A percentile compares a stretch with the other conserved stretches of the same genome.
Evolutionary conservation across 2,888 invertebrate species (phyloP).

Genomic region (Phengaris arion): DNA sequence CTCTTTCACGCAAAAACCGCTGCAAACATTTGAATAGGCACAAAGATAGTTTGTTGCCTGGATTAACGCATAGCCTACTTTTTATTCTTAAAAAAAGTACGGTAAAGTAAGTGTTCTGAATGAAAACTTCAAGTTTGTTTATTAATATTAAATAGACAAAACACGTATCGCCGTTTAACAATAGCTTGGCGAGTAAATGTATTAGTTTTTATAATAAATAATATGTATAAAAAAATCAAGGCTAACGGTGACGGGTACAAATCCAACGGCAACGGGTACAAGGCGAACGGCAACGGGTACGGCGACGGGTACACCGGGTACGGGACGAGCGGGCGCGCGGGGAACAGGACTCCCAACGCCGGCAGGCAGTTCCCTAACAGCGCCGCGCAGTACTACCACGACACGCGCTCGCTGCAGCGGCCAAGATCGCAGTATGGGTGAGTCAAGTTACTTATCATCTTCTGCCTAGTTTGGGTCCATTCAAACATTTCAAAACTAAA

Average conservation of each 20-base stretch:
- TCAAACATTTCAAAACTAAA: no score
- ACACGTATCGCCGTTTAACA: no score
- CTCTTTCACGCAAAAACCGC: no score
- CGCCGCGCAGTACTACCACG: slow-evolving; percentile 73
- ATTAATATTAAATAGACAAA: no score
- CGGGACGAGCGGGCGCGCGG: slow-evolving; percentile 42
- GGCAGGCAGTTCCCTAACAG: slow-evolving; percentile 53
- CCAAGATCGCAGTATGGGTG: slow-evolving; percentile 69
- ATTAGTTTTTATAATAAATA: background rate
- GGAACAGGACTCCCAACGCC: slow-evolving; percentile 41
- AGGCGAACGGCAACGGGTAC: slow-evolving; percentile 40
- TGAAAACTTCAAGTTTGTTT: no score
- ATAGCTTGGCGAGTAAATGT: no score
- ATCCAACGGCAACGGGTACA: slow-evolving; percentile 26
- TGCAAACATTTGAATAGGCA: no score
- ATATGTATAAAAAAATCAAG: background rate
- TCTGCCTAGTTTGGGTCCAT: no score
- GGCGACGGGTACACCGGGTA: slow-evolving; percentile 36
- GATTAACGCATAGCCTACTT: no score
- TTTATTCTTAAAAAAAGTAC: no score
- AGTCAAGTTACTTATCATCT: slow-evolving; percentile 37
- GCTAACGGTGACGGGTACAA: background rate
- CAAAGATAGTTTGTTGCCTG: no score
- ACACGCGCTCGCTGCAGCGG: slow-evolving; percentile 82
- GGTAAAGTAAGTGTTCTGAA: no score